phyloP scores from a whole-genome alignment of 2,113 vertebrate genomes.

The Zosterops japonicus region DNA sequence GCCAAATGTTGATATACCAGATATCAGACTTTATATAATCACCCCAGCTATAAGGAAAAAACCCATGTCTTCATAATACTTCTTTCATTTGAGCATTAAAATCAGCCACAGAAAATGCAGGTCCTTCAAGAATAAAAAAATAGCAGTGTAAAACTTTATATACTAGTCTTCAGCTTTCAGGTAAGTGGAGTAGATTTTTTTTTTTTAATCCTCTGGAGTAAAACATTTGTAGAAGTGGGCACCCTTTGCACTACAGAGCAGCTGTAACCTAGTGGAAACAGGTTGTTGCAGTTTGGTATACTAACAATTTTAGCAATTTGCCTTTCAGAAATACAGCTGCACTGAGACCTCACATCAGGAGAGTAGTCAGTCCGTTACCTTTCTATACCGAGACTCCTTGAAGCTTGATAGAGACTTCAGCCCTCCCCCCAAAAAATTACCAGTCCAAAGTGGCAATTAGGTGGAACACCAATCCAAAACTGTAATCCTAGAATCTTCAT shows the following conservation, averaged over 20 bases:
- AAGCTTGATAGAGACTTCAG: background rate
- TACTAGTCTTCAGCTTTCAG: background rate
- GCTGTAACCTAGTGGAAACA: background rate
- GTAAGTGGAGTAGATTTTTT: background rate
- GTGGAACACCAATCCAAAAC: background rate
- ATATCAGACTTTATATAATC: background rate
- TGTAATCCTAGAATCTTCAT: background rate
- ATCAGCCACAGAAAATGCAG: background rate
- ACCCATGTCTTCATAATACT: accelerated
- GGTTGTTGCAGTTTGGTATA: background rate
- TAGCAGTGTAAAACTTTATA: background rate
- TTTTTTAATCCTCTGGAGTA: background rate
- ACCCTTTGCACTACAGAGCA: background rate
- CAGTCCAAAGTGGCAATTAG: background rate
- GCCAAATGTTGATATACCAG: background rate
- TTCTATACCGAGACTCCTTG: background rate
- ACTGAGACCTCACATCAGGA: background rate
- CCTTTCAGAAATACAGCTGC: background rate
- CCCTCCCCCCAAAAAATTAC: background rate
- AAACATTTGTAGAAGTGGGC: background rate
- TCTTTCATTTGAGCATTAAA: background rate
- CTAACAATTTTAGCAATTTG: background rate
- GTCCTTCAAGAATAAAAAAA: background rate
- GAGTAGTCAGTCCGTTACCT: background rate
- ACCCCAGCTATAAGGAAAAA: background rate